Base-by-base conservation (phyloP, 2,113 vertebrate genomes). In the Grammomys surdaster region DNA sequence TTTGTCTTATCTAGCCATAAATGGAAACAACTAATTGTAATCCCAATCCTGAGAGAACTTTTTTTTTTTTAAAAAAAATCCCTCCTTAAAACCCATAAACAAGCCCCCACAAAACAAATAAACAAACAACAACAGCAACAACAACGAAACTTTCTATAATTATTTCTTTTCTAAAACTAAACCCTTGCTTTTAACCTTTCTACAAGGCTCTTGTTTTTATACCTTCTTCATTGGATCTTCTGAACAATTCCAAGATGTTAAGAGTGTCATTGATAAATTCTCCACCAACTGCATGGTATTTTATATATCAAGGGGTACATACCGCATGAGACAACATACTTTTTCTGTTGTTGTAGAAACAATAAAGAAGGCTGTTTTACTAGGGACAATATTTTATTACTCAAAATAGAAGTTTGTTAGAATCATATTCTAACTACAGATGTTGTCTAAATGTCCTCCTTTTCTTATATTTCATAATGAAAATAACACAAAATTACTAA, bases 151-250 rank as follows among this genome's bases (percentile, higher is more conserved):
- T 16, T 56, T 8, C 7, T 58, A 24, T 40, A 33, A 65, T n/a
- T 81, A 28, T 65, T 48, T 90, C 36, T 72, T 88, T 96, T 84
- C n/a, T 54, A 82, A 94, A 77, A 95, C 3, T 54, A 95, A 91
- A 73, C 60, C 26, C 26, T 70, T 77, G 58, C 17, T 3, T 81
- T 91, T 31, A 93, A 70, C 5, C 24, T 93, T 89, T 70, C 6
- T 7, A 70, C 10, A 31, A 69, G 31, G 36, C 54, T 85, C 17
- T 78, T 91, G 76, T 69, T 93, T 86, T 17, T 58, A 14, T 73
- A 80, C 40, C 40, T 63, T 81, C 80, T 84, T 26, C 2, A 56
- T 78, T 67, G 17, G 65, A 76, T 77, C 3, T 5, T 88, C 20
- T 82, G 17, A 81, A 81, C 13, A 24, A 3, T 93, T 14, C 65